Evolutionary conservation across 2,888 invertebrate genomes (phyloP).

Genomic region (Gymnoscelis rufifasciata): DNA sequence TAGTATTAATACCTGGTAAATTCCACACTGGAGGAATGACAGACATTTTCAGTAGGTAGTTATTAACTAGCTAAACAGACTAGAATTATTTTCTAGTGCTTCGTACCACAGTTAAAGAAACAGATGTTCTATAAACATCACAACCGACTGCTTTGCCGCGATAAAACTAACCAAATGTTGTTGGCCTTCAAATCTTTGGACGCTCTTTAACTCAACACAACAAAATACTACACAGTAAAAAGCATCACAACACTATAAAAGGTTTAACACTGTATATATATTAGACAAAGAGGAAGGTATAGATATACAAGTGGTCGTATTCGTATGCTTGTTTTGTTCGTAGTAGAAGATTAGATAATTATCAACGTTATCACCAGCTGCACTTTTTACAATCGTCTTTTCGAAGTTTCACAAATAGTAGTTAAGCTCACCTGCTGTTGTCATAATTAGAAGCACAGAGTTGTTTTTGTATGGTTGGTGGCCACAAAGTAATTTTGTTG

Average conservation of each 20-base stretch:
- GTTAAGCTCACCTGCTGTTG: conserved; percentile 29
- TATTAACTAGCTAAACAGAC: background rate
- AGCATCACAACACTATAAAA: background rate
- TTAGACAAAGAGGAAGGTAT: too few species aligned
- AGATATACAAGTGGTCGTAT: too few species aligned
- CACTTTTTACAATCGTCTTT: conserved; percentile 23
- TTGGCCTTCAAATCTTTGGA: conserved; percentile 21
- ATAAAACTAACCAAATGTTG: conserved; percentile 9
- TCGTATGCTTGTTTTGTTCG: background rate
- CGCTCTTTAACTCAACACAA: background rate
- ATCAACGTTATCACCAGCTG: conserved; percentile 9
- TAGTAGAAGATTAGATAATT: background rate
- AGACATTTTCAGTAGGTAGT: conserved; percentile 8
- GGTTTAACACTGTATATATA: too few species aligned
- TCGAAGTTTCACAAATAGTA: conserved; percentile 3
- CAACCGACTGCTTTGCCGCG: background rate
- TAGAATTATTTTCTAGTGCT: background rate
- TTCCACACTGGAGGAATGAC: conserved; percentile 6
- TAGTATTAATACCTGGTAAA: conserved; percentile 1
- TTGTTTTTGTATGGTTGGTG: background rate
- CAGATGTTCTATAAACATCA: background rate
- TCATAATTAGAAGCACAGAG: background rate
- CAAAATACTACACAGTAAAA: background rate
- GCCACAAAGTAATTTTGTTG: background rate
- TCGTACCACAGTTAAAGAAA: background rate